phyloP scores from a whole-genome alignment of 30 jellyfish, hydroid and myxozoan species.

The Pelagia noctiluca region DNA sequence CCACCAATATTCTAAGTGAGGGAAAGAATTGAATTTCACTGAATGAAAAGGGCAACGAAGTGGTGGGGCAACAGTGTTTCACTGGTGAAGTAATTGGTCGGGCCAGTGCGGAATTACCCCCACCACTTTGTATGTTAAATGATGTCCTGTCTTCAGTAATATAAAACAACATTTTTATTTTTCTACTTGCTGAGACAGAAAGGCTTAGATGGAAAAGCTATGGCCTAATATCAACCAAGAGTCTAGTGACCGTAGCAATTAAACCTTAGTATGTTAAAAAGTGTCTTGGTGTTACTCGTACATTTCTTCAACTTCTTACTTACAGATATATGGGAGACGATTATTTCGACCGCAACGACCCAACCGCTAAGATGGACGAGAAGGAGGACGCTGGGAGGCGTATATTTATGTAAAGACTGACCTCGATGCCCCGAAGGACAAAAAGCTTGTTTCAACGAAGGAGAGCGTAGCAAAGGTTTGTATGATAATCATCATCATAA shows the following conservation, averaged over 20 bases:
- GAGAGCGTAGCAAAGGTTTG: no score
- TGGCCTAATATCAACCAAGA: not conserved
- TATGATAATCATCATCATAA: no score
- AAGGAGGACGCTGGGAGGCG: constrained; percentile 75
- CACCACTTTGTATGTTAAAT: no score
- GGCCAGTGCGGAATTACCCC: not conserved
- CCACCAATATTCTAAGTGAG: no score
- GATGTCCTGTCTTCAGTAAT: not conserved
- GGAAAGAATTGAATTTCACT: no score
- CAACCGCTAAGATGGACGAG: constrained; percentile 39
- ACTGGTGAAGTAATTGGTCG: not conserved
- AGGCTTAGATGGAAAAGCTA: no score
- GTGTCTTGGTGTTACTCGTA: not conserved
- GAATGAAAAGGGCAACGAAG: no score
- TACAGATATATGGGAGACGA: constrained; percentile 64
- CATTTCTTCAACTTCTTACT: not conserved
- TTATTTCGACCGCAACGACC: constrained; percentile 35
- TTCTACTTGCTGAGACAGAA: not conserved
- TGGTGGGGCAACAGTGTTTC: no score
- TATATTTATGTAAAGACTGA: constrained; percentile 54
- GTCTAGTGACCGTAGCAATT: constrained; percentile 2
- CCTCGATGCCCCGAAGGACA: constrained; percentile 17
- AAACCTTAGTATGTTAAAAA: no score
- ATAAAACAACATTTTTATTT: not conserved
- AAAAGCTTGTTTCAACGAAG: constrained; percentile 2